A percentile compares a stretch with the other conserved stretches of the same genome.
phyloP scores from a whole-genome alignment of 2,797 vertebrate species.

The Steatocranus sp. region DNA sequence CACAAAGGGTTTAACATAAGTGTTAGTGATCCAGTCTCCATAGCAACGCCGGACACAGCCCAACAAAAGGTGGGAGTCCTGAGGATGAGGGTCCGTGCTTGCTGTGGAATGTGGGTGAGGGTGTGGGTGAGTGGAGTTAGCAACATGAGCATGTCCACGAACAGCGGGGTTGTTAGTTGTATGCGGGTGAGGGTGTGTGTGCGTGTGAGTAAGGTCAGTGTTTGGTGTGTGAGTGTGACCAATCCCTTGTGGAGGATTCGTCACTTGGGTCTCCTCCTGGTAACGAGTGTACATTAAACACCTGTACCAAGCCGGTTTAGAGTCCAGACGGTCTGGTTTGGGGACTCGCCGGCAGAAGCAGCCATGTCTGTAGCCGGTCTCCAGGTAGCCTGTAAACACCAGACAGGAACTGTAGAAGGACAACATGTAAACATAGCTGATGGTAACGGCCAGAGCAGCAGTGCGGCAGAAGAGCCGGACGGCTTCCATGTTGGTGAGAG shows the following conservation, averaged over 20 bases:
- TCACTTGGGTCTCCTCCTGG: slow-evolving; percentile 79
- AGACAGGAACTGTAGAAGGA: slow-evolving; percentile 98
- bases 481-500: slow-evolving; percentile 99
- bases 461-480: slow-evolving; percentile 97
- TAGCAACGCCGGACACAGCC: slow-evolving; percentile 96
- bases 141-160: slow-evolving; percentile 11
- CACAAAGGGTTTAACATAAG: slow-evolving; percentile 98
- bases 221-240: slow-evolving; percentile 1
- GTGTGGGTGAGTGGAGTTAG: slow-evolving; percentile 28
- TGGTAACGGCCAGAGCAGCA: slow-evolving; percentile 89
- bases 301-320: slow-evolving; percentile 94
- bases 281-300: slow-evolving; percentile 96
- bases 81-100: slow-evolving; percentile 82
- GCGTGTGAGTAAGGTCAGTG: slow-evolving; percentile 20
- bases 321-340: slow-evolving; percentile 83
- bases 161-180: background rate
- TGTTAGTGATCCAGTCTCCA: slow-evolving; percentile 99
- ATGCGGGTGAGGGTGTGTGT: background rate
- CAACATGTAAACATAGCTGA: slow-evolving; percentile 97
- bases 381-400: slow-evolving; percentile 97
- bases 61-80: slow-evolving; percentile 93
- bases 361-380: slow-evolving; percentile 97
- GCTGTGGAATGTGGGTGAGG: slow-evolving; percentile 52
- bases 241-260: slow-evolving; percentile 20
- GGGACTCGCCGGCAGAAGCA: slow-evolving; percentile 93